Evolutionary conservation across 2,888 invertebrate species (phyloP), one percentile per base, ranked within the genome.

Genomic region (Gibbula magus): DNA sequence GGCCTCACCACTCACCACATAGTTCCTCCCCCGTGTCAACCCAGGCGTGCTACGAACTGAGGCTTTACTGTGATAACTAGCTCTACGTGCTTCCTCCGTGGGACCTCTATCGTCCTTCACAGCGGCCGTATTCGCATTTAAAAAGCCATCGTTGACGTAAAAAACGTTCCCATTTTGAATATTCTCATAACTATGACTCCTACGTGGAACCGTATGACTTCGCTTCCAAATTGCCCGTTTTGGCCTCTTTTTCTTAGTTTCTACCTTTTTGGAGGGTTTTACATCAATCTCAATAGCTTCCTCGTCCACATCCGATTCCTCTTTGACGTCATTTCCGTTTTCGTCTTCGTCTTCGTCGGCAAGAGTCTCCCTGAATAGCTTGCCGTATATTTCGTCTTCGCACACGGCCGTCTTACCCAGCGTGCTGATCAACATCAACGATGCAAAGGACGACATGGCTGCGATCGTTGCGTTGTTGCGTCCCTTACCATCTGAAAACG

Each of bases 381-480:
- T 83, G 25, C 86, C 87, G 80, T 89, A 89, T 77, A 89, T 85
- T 52, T 88, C 87, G 78, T 87, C 87, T 45, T 82, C 84, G 39
- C 82, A 79, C 39, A 79, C 73, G n/a, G 80, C 77, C 66, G 86
- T 85, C 61, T 88, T 87, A 56, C 89, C 88, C 66, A 89, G 80
- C 7, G 88, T 87, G 25, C 87, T 87, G 76, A 89, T 87, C 76
- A 89, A 85, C 88, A 89, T 87, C 18, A 89, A 83, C 13, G 87
- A 87, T 8, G 89, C 86, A 70, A 88, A 87, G 39, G 88, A 86
- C 10, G 88, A 87, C 74, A 89, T 87, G 29, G 88, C 89, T 39
- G 86, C 86, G 45, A 88, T 80, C 2, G 89, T 86, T n/a, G 83
- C 84, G 39, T 85, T 86, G 32, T 84, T 84, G 32, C 89, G 84